These are phyloP conservation scores for Echinarachnius parma DNA, from an alignment of 53 echinoderm and acorn worm genomes.

Conservation along the genomic window DNA sequence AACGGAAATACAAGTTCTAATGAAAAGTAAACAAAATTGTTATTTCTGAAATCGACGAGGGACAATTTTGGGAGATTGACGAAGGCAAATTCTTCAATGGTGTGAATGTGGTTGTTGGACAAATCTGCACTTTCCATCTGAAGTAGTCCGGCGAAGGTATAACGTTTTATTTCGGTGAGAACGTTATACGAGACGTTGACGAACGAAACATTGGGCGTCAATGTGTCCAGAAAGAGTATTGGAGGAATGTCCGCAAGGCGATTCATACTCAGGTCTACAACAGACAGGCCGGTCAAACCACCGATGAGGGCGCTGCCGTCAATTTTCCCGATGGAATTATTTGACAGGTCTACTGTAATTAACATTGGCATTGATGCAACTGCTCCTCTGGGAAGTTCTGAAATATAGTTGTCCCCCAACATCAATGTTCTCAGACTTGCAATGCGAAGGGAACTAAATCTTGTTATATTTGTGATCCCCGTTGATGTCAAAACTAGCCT, in stretches of 20 bases:
- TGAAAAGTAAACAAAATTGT: constrained; percentile 35
- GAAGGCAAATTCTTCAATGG: constrained; percentile 35
- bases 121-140: constrained; percentile 32
- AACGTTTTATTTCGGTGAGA: background rate
- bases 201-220: background rate
- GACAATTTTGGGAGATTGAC: constrained; percentile 18
- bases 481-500: constrained; percentile 3
- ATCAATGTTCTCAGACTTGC: background rate
- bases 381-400: background rate
- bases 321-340: background rate
- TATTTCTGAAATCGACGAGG: constrained; percentile 38
- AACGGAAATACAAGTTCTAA: constrained; percentile 14
- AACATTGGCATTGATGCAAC: background rate
- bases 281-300: background rate
- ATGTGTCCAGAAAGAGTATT: background rate
- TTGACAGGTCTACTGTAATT: background rate
- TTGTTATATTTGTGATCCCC: background rate
- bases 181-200: constrained; percentile 43
- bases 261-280: constrained; percentile 17
- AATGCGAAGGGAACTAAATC: background rate
- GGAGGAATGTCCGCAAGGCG: background rate
- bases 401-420: background rate
- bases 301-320: background rate
- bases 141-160: constrained; percentile 27
- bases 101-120: constrained; percentile 31